Evolutionary conservation across 2,113 vertebrate species (phyloP), one percentile per base, ranked within the genome.

Genomic region (Symphodus melops): DNA sequence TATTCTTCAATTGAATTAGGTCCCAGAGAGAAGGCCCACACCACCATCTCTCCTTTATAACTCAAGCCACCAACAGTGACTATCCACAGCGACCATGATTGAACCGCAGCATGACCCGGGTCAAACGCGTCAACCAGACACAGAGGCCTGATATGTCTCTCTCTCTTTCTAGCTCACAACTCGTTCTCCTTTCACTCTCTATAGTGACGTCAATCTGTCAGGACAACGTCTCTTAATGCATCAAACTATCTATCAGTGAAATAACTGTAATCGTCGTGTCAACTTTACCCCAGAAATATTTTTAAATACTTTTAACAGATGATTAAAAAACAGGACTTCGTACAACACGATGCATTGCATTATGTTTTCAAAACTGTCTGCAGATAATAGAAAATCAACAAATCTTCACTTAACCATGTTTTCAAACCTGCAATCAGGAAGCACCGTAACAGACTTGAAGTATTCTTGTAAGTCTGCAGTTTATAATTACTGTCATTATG

Each of bases 1-100:
- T 93, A 94, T 94, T 94, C 88, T 92, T 85, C 92, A 88, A 90
- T 92, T 92, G 91, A 92, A 94, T 94, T 92, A 87, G 89, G 86
- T 89, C 83, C 79, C 58, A 5, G 72, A 68, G 72, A 89, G 78
- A 61, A 70, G 72, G 77, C 44, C 86, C 48, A 70, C 70, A 71
- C 66, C 68, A 57, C 84, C 87, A 75, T 81, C 79, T 77, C 52
- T 81, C 80, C 61, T 86, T 86, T 86, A 84, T 80, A 74, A 86
- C 86, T 86, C 54, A 84, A 81, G 19, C 49, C 76, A 60, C 51
- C 55, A 62, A 54, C 80, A 48, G 81, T 28, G 77, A 73, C 62
- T 79, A 58, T 82, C 77, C 84, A 68, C 68, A 33, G 81, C 41
- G 57, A 41, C 59, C 42, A 54, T 79, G 86, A 92, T 92, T 88